Conservation (phyloP, 2,888 invertebrate species). For the Lycophotia porphyrea region DNA sequence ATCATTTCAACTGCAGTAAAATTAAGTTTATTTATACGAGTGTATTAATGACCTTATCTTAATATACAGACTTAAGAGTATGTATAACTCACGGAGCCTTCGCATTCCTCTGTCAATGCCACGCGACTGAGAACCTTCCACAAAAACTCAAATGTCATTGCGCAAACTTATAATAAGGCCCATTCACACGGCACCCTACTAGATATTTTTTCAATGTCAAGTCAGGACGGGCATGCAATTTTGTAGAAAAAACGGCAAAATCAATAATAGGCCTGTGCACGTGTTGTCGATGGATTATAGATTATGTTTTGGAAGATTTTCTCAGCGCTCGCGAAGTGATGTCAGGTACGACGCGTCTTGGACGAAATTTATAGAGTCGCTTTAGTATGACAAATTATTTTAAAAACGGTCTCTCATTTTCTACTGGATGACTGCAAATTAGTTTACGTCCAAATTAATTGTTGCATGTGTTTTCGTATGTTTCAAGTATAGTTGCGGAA, state of each 20-base stretch:
- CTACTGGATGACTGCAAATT: background rate
- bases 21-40: constrained; percentile 54
- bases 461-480: background rate
- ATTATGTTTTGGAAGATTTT: constrained; percentile 88
- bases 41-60: constrained; percentile 60
- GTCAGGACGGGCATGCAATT: constrained; percentile 87
- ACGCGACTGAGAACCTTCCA: constrained; percentile 81
- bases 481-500: too few relatives aligned
- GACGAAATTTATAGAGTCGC: constrained; percentile 72
- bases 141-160: constrained; percentile 88
- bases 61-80: constrained; percentile 50
- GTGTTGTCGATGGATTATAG: constrained; percentile 90
- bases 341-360: constrained; percentile 81
- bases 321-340: constrained; percentile 84
- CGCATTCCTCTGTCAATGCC: constrained; percentile 76
- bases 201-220: constrained; percentile 87
- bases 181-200: constrained; percentile 85
- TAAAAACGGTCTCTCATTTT: background rate
- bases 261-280: constrained; percentile 89
- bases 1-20: constrained; percentile 52
- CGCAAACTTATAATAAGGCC: constrained; percentile 88
- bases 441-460: background rate
- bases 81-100: constrained; percentile 67
- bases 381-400: background rate
- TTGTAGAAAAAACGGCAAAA: constrained; percentile 89